Percentiles rank a stretch among this genome's conserved stretches.
These are phyloP conservation scores for Brotogeris chrysoptera DNA, from an alignment of 2,797 vertebrate species.

Conservation along the genomic window DNA sequence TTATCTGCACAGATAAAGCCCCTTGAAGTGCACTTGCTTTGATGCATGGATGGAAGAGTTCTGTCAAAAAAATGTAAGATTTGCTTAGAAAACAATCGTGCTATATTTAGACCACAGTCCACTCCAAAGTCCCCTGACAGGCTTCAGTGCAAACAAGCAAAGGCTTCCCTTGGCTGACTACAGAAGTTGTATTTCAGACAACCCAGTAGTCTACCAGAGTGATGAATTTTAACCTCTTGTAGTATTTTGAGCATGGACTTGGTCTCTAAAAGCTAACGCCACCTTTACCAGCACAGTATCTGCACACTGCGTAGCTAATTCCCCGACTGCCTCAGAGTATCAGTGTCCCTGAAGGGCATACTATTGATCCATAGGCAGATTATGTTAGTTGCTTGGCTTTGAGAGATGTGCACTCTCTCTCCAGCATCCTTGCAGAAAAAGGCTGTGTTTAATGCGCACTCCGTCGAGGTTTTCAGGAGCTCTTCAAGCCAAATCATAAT, in stretches of 20 bases:
- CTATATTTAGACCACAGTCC: constrained; percentile 34
- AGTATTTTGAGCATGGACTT: not conserved
- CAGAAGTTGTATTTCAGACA: not conserved
- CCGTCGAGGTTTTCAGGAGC: not conserved
- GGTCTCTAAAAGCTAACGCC: not conserved
- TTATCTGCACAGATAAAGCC: constrained; percentile 59
- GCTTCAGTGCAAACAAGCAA: constrained; percentile 43
- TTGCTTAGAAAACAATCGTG: constrained; percentile 46
- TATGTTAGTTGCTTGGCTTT: not conserved
- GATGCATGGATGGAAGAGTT: constrained; percentile 31
- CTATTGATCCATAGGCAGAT: constrained; percentile 16
- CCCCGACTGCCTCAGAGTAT: not conserved
- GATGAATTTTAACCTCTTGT: not conserved
- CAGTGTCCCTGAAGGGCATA: constrained; percentile 14
- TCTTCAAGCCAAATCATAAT: not conserved
- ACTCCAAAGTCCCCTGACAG: constrained; percentile 9
- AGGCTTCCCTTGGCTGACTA: not conserved
- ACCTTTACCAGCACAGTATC: not conserved
- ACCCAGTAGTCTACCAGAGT: not conserved
- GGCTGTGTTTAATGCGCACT: not conserved
- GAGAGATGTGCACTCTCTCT: not conserved
- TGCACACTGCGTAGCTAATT: not conserved
- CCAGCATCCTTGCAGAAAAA: not conserved
- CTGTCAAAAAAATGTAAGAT: constrained; percentile 13
- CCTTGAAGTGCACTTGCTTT: constrained; percentile 56